These are phyloP conservation scores for Onthophagus taurus DNA, from an alignment of 1,140 invertebrate genomes.

Conservation along the genomic window DNA sequence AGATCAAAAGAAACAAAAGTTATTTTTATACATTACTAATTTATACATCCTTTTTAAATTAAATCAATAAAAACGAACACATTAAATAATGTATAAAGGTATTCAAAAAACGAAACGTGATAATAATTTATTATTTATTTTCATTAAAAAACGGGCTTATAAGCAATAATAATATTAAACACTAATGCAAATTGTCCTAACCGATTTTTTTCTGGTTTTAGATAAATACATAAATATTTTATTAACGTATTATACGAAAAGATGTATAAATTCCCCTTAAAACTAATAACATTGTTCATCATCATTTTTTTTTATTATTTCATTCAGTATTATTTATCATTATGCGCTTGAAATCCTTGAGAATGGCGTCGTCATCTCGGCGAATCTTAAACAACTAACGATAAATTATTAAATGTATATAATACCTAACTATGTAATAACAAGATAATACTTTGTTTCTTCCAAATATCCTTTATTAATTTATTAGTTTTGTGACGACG, in stretches of 20 bases:
- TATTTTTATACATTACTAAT: too few species aligned
- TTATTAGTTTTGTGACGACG: neutral
- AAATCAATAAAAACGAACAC: too few species aligned
- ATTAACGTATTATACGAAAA: slow-evolving; percentile 32
- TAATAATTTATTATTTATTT: slow-evolving; percentile 13
- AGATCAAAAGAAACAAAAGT: too few species aligned
- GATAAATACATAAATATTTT: slow-evolving; percentile 33
- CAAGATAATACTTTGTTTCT: slow-evolving; percentile 27
- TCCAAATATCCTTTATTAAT: slow-evolving; percentile 2
- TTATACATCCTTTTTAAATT: neutral
- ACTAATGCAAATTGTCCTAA: slow-evolving; percentile 38
- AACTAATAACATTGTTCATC: too few species aligned
- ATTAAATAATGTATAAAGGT: too few species aligned
- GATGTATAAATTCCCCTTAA: slow-evolving; percentile 31
- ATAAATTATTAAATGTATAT: slow-evolving; percentile 26
- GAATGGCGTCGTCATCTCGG: too few species aligned
- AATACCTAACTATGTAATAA: slow-evolving; percentile 24
- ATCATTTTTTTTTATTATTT: slow-evolving; percentile 17
- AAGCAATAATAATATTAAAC: slow-evolving; percentile 37
- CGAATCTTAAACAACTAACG: slow-evolving; percentile 20
- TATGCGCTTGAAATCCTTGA: too few species aligned
- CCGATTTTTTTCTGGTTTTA: too few species aligned
- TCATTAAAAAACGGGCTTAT: slow-evolving; percentile 33
- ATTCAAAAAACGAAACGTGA: too few species aligned
- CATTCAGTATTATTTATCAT: slow-evolving; percentile 23